These are phyloP conservation scores for Osmoderma eremita DNA, from an alignment of 2,888 invertebrate species.

Conservation along the genomic window DNA sequence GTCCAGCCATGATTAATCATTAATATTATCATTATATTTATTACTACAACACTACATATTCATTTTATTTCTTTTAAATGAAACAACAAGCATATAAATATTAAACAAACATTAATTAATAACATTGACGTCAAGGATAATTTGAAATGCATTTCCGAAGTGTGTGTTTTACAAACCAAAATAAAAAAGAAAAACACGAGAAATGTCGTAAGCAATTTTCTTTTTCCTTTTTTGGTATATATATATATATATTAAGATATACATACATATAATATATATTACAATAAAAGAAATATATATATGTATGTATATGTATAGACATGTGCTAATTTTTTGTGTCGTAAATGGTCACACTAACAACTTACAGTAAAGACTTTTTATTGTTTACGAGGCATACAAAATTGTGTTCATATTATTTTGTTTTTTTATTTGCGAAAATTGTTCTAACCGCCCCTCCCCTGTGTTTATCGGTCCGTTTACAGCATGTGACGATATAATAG, in stretches of 20 bases:
- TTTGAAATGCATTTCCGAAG: slow-evolving; percentile 49
- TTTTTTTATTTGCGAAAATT: slow-evolving; percentile 54
- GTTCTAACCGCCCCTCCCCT: slow-evolving; percentile 64
- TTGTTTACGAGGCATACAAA: slow-evolving; percentile 63
- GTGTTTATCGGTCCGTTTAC: slow-evolving; percentile 61
- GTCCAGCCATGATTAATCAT: slow-evolving; percentile 39
- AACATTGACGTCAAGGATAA: slow-evolving; percentile 48
- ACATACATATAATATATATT: slow-evolving; percentile 24
- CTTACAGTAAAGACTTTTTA: slow-evolving; percentile 55
- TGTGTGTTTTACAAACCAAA: slow-evolving; percentile 34
- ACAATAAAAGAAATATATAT: too few species aligned
- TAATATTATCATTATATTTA: too few species aligned
- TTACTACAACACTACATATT: neutral
- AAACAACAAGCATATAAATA: slow-evolving; percentile 19
- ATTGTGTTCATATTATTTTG: slow-evolving; percentile 56
- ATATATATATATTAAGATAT: slow-evolving; percentile 41
- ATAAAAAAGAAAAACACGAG: slow-evolving; percentile 47
- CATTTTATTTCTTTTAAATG: neutral
- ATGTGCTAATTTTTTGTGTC: slow-evolving; percentile 46
- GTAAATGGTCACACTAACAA: slow-evolving; percentile 58
- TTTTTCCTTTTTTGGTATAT: slow-evolving; percentile 4
- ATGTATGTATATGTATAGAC: slow-evolving; percentile 21
- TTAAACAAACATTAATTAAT: slow-evolving; percentile 38
- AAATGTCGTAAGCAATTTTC: slow-evolving; percentile 18
- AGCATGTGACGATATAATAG: slow-evolving; percentile 63